Base-by-base conservation (phyloP, 2,113 vertebrate species). In the Eretmochelys imbricata region DNA sequence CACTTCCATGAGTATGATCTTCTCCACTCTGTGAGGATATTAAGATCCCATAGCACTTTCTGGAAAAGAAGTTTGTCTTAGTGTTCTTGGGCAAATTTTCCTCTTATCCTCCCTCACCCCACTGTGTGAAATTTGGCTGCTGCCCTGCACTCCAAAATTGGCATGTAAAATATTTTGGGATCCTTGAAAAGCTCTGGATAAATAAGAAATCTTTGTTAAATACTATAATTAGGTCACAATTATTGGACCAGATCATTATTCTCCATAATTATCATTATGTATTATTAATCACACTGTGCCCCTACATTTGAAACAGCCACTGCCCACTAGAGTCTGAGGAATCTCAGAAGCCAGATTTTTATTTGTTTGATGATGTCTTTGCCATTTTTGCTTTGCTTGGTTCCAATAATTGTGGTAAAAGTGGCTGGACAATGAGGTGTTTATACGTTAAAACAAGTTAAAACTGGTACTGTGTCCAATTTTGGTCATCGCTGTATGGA, bases 41-140 rank as follows among this genome's bases (percentile, higher is more conserved):
- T 76, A 46, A 27, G 29, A 9, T 87, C n/a, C 59, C 12, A 0
- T 0, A 0, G 4, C 59, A 6, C 10, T 9, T 3, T 22, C 81
- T 8, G 4, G 16, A 24, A 0, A n/a, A n/a, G 38, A n/a, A 16
- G 5, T 42, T 54, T 1, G 12, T 8, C 17, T 29, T 0, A 0
- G 1, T 8, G 25, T 38, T 17, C 9, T 4, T 6, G 1, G 0
- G 2, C 25, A 42, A 53, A 5, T 27, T 82, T 87, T 2, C 42
- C 75, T 13, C 24, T 48, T 78, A 78, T 29, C 6, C 25, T 25
- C 48, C 8, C n/a, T n/a, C 50, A 54, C 46, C 4, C 11, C 24
- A 0, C 0, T 9, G 31, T 46, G 14, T 62, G 85, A n/a, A 4
- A 0, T 49, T 38, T 25, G 81, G 5, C 17, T 42, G 46, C 55